These are phyloP conservation scores for Fukomys damarensis DNA, from an alignment of 2,113 vertebrate species.

Conservation along the genomic window DNA sequence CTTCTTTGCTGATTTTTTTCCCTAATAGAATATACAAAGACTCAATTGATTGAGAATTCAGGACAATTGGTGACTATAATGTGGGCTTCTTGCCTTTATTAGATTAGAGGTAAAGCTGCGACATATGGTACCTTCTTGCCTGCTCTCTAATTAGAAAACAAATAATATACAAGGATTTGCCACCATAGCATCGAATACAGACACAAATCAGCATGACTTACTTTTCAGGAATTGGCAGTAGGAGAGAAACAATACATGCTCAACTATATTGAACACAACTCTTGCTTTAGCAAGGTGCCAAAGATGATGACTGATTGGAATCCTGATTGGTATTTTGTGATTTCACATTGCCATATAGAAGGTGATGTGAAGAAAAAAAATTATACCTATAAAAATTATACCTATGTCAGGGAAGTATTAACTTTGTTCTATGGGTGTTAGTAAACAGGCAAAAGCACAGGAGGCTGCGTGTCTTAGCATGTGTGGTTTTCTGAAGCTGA, in stretches of 20 bases:
- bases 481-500: background rate
- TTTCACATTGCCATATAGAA: background rate
- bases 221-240: constrained; percentile 15
- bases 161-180: constrained; percentile 10
- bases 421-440: background rate
- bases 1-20: constrained; percentile 74
- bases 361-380: background rate
- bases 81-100: constrained; percentile 59
- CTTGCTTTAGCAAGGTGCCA: background rate
- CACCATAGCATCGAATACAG: background rate
- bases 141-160: constrained; percentile 53
- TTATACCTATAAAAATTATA: too few species aligned
- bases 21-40: constrained; percentile 79
- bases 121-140: background rate
- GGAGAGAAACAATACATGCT: constrained; percentile 7
- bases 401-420: background rate
- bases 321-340: background rate
- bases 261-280: background rate
- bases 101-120: constrained; percentile 47
- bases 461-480: background rate
- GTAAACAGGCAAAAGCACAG: background rate
- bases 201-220: constrained; percentile 37
- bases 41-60: constrained; percentile 79
- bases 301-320: background rate
- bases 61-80: constrained; percentile 57